Base-by-base conservation (phyloP, 2,888 invertebrate genomes). In the Drosophila neotestacea region DNA sequence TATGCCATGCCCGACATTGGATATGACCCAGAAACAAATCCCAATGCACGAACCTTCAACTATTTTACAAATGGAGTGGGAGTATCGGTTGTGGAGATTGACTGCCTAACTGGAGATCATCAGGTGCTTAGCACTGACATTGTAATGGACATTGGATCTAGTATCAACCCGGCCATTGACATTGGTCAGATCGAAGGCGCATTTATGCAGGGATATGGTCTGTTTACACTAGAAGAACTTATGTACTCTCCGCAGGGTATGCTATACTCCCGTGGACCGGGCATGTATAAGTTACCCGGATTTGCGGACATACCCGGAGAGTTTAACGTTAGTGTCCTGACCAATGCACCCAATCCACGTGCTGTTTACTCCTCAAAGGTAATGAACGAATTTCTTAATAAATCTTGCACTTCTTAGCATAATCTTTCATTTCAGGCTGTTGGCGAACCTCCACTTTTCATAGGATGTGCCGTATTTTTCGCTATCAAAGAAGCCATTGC, bases 331-430 rank as follows among this genome's bases (percentile, higher is more conserved):
- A 96, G 97, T 5, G 93, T 99, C 54, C 93, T 99, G 39, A 97
- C 97, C 90, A 97, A 97, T n/a, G 95, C 96, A 34, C 95, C 97
- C 1, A 99, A 99, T 93, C 96, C 96, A 0, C 94, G 96, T 88
- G 98, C 98, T 22, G 97, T 99, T 6, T 98, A 96, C 92, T 98
- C 98, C 0, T 99, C 98, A 1, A 99, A 99, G 95, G 98, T 97
- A 91, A 34, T 47, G 1, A 2, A 0, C 1, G 1, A 1, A 4
- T 7, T 6, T 4, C 5, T 16, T 3, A n/a, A 13, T n/a, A 3
- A 11, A 3, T 30, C 13, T 3, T 7, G 32, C 32, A 22, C 4
- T 13, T 32, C 55, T 7, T n/a, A 3, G 10, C 5, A 7, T 11
- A 3, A 11, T 16, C 22, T 36, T 42, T 1, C n/a, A 4, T 93